Conservation (phyloP, 2,113 vertebrate genomes). For the Cyanoderma ruficeps region DNA sequence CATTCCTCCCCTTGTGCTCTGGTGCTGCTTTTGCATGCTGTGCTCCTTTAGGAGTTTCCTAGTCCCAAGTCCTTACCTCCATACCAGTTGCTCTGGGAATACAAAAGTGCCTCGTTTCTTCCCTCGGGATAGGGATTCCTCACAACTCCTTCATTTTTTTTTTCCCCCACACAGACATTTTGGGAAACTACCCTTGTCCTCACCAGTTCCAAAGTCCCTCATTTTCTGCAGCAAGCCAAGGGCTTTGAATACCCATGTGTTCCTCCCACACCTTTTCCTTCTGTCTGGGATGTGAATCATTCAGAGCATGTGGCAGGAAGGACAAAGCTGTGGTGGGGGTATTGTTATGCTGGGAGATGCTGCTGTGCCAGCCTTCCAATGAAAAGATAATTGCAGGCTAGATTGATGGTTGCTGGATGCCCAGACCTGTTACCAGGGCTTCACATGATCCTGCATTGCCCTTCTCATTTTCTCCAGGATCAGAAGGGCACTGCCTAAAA, state of each 20-base stretch:
- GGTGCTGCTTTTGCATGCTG: background rate
- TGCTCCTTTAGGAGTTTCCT: background rate
- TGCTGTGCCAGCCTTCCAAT: background rate
- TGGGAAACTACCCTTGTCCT: background rate
- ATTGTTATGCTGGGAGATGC: background rate
- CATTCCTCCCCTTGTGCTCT: background rate
- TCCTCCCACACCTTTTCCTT: conserved; percentile 30
- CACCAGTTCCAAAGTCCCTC: background rate
- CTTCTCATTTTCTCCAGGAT: background rate
- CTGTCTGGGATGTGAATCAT: background rate
- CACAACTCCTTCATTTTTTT: background rate
- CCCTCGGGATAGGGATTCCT: background rate
- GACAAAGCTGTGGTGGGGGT: background rate
- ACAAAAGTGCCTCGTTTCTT: background rate
- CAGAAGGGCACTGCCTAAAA: background rate
- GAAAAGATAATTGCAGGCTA: conserved; percentile 1
- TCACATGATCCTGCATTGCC: background rate
- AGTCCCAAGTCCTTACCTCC: background rate
- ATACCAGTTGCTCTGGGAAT: background rate
- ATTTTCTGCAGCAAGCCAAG: background rate
- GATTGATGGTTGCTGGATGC: background rate
- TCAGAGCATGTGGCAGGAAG: background rate
- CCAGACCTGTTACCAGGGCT: background rate
- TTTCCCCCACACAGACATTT: background rate
- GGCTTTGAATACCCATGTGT: background rate